Evolutionary conservation across 2,888 invertebrate species (phyloP).

Genomic region (Idaea straminata): DNA sequence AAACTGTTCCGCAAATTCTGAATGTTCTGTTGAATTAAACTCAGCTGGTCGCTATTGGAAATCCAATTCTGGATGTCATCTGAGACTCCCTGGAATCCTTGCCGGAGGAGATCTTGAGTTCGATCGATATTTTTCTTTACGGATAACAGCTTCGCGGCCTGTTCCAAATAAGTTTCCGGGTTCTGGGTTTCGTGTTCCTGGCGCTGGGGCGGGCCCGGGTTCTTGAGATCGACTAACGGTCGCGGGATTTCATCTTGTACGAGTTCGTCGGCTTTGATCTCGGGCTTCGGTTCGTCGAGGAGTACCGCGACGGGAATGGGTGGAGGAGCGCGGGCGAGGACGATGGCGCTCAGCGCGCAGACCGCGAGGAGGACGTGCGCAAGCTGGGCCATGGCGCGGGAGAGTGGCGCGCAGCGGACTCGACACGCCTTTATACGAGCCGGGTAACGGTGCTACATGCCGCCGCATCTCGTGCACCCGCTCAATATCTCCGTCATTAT

Average conservation of each 20-base stretch:
- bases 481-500: constrained; percentile 68
- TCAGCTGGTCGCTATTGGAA: constrained; percentile 47
- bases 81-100: constrained; percentile 50
- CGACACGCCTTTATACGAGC: constrained; percentile 47
- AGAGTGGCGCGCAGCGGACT: constrained; percentile 55
- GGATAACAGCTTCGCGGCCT: constrained; percentile 39
- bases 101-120: constrained; percentile 40
- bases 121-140: constrained; percentile 53
- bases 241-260: constrained; percentile 46
- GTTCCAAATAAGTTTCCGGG: constrained; percentile 49
- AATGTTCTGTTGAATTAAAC: constrained; percentile 48
- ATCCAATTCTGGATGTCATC: constrained; percentile 53
- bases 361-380: constrained; percentile 52
- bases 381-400: constrained; percentile 61
- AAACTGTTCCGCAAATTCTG: constrained; percentile 51
- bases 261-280: constrained; percentile 34
- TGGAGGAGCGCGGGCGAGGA: constrained; percentile 38
- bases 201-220: constrained; percentile 65
- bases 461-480: constrained; percentile 27
- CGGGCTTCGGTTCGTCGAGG: constrained; percentile 42
- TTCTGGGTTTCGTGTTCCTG: constrained; percentile 71
- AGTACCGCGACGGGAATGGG: constrained; percentile 61
- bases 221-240: constrained; percentile 52
- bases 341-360: constrained; percentile 52
- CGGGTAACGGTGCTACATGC: background rate